Conservation (phyloP, 1,140 invertebrate genomes). For the Papilio polyxenes region DNA sequence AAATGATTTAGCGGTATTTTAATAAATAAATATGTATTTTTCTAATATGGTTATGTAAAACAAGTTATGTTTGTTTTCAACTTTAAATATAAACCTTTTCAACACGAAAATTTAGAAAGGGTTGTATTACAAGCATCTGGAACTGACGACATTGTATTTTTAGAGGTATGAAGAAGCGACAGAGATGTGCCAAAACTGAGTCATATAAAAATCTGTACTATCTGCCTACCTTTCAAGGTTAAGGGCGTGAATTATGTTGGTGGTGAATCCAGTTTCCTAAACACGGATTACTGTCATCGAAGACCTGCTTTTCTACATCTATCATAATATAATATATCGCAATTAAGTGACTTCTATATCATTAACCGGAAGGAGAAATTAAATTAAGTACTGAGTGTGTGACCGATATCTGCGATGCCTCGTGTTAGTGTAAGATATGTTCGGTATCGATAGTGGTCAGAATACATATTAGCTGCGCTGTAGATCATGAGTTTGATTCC, state of each 20-base stretch:
- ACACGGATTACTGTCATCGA: neutral
- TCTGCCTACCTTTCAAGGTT: neutral
- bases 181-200: no score
- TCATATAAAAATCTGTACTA: neutral
- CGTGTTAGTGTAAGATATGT: neutral
- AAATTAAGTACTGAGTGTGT: conserved; percentile 8
- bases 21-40: neutral
- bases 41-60: neutral
- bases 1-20: neutral
- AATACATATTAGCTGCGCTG: no score
- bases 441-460: neutral
- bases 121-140: no score
- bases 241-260: neutral
- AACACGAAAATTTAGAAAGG: no score
- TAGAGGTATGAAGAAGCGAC: no score
- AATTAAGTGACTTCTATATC: neutral
- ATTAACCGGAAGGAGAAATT: conserved; percentile 19
- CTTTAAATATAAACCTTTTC: no score
- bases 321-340: neutral
- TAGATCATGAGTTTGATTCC: no score
- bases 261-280: neutral
- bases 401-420: neutral
- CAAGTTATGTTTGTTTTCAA: neutral
- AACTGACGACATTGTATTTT: no score
- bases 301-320: neutral